Base-by-base conservation (phyloP, 1,140 invertebrate species). In the Cardiocondyla obscurior region DNA sequence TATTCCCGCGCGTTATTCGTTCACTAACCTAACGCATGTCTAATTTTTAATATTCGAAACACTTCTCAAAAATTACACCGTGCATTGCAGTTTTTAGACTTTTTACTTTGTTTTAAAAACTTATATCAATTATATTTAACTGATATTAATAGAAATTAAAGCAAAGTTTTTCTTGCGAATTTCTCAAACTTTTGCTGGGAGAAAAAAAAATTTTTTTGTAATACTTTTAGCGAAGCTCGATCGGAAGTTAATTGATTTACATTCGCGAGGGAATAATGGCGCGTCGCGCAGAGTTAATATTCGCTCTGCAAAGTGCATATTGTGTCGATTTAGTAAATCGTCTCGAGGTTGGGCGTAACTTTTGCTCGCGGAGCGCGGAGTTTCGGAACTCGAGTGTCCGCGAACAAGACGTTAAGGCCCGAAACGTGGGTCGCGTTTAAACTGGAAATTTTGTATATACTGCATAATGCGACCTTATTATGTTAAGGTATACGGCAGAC, bases 381-480 rank as follows among this genome's bases (percentile, higher is more conserved):
- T 86, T 86, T 30, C 28, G 62, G 42, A 86, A 86, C 84, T 87
- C 62, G 82, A 87, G 62, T 77, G 86, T 51, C 30, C 67, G 62
- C 42, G 51, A 70, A 81, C 85, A 82, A 83, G 83, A 53, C 86
- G 83, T 85, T 81, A 81, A 85, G 84, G 81, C 79, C 60, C 49
- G 84, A 81, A 62, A 88, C 87, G 87, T 85, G 83, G 86, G 14
- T 51, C 81, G 86, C 84, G 83, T 88, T 88, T 88, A 88, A 88
- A 87, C 85, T 85, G 82, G 73, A 91, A 93, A 92, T 92, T 92
- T 92, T 90, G 90, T 91, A 90, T 92, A 90, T 91, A 88, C 88
- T 90, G 92, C 82, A 93, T 93, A 93, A 93, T 93, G 81, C 85
- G 65, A 74, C 69, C 90, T 90, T 89, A 93, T 93, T 93, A 93